These are phyloP conservation scores for Ancistrus triradiatus DNA, from an alignment of 2,113 vertebrate genomes.

Conservation along the genomic window DNA sequence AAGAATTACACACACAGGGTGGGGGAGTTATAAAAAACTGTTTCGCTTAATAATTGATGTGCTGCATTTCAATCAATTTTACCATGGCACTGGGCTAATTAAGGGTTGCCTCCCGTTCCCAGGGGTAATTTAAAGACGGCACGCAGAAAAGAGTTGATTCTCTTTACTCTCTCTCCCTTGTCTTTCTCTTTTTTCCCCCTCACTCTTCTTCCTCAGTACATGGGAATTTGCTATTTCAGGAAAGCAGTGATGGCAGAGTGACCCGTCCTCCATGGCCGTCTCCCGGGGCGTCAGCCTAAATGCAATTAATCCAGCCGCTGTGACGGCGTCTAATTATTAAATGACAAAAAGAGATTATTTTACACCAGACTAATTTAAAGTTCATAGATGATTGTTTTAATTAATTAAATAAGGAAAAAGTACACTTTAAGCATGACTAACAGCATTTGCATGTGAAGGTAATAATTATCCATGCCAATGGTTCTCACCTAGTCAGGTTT, in stretches of 20 bases:
- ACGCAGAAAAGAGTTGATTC: constrained; percentile 73
- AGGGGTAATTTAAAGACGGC: constrained; percentile 80
- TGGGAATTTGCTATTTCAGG: constrained; percentile 80
- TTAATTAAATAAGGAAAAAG: constrained; percentile 76
- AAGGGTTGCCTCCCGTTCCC: constrained; percentile 90
- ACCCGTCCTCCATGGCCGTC: constrained; percentile 56
- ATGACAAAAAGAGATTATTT: constrained; percentile 78
- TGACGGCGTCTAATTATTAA: constrained; percentile 99
- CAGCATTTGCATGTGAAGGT: constrained; percentile 62
- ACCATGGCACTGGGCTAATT: constrained; percentile 91
- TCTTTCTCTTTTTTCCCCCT: constrained; percentile 43
- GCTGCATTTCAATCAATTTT: constrained; percentile 85
- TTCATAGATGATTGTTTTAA: constrained; percentile 73
- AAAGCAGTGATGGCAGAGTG: constrained; percentile 73
- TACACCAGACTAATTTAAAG: constrained; percentile 78
- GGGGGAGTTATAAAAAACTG: constrained; percentile 64
- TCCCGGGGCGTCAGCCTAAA: constrained; percentile 90
- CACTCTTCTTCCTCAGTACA: constrained; percentile 55
- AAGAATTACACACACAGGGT: constrained; percentile 63
- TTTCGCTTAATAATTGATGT: constrained; percentile 85
- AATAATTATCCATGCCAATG: constrained; percentile 63
- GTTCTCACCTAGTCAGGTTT: constrained; percentile 47
- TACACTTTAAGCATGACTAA: constrained; percentile 63
- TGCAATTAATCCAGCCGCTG: constrained; percentile 97
- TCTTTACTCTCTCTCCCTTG: constrained; percentile 52